Percentiles rank a stretch among this genome's conserved stretches.
These are phyloP conservation scores for Cirrhinus molitorella DNA, from an alignment of 2,797 vertebrate genomes.

Conservation along the genomic window DNA sequence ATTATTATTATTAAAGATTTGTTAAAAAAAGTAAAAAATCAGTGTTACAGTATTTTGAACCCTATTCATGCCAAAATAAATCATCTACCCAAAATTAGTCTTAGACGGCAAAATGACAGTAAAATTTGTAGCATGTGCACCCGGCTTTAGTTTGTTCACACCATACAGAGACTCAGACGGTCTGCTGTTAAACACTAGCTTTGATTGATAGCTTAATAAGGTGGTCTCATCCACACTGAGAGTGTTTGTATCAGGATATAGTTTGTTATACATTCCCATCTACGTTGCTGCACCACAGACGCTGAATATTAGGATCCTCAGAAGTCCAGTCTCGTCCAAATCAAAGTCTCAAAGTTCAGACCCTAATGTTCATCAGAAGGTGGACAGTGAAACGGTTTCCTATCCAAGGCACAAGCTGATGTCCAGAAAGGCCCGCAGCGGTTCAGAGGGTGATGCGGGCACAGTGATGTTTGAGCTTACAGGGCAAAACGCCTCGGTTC, in stretches of 20 bases:
- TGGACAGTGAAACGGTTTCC: conserved; percentile 55
- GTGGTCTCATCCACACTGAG: conserved; percentile 25
- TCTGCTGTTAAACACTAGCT: conserved; percentile 38
- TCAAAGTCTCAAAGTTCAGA: conserved; percentile 16
- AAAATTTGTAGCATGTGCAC: conserved; percentile 18
- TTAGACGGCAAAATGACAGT: not conserved
- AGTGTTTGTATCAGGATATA: conserved; percentile 37
- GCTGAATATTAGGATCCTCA: conserved; percentile 22
- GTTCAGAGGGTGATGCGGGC: conserved; percentile 86
- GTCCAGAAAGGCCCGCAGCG: conserved; percentile 55
- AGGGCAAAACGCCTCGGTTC: conserved; percentile 93
- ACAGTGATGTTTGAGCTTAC: conserved; percentile 96
- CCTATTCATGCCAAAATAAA: not conserved
- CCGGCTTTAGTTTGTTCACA: conserved; percentile 43
- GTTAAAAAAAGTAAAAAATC: not conserved
- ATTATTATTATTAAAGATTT: too few relatives aligned
- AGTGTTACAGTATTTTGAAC: not conserved
- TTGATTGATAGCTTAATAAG: conserved; percentile 58
- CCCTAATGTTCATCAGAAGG: conserved; percentile 43
- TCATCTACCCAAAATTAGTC: not conserved
- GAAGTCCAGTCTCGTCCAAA: not conserved
- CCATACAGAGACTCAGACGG: conserved; percentile 46
- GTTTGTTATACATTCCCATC: conserved; percentile 13
- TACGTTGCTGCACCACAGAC: conserved; percentile 9
- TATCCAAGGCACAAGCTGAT: conserved; percentile 74